Evolutionary conservation across 2,113 vertebrate genomes (phyloP).

Genomic region (Pan troglodytes): NHGRI_mPanTro3-v2.1_pri NC_072409.2:108417501-108418000

Average conservation of each 20-base stretch:
- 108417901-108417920: constrained; percentile 26
- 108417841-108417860: neutral
- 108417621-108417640: constrained; percentile 8
- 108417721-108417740: constrained; percentile 40
- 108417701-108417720: constrained; percentile 21
- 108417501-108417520: neutral
- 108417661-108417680: neutral
- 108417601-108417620: constrained; percentile 35
- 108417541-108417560: neutral
- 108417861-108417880: neutral
- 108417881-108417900: neutral
- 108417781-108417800: constrained; percentile 5
- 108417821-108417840: neutral
- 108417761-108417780: constrained; percentile 33
- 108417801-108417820: neutral
- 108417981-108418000: neutral
- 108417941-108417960: constrained; percentile 14
- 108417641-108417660: neutral
- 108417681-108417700: constrained; percentile 32
- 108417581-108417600: neutral
- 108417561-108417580: neutral
- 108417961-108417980: neutral
- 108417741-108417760: constrained; percentile 48
- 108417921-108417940: neutral
- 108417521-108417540: neutral